Base-by-base conservation (phyloP, 1,140 invertebrate species). In the Eciton burchellii region DNA sequence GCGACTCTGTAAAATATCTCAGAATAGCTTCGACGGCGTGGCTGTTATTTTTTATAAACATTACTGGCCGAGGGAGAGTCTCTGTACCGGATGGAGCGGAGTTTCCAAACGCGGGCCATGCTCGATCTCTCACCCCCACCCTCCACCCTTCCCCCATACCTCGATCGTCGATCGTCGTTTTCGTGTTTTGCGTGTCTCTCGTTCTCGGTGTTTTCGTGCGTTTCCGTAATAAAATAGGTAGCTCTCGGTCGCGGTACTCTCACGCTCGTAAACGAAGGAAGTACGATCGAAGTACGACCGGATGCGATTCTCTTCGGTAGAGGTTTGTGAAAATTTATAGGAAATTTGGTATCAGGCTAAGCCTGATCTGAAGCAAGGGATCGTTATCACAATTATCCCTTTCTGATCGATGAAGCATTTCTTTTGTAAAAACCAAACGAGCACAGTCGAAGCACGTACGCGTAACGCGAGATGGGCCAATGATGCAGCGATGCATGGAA, bases 151-250 rank as follows among this genome's bases (percentile, higher is more conserved):
- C n/a, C n/a, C n/a, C n/a, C n/a, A n/a, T n/a, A n/a, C n/a, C 2
- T 82, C 62, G 68, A 86, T 82, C 84, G 63, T 82, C 82, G 63
- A 86, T 86, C 79, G 56, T 81, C 79, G 63, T 68, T 81, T 90
- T 88, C 72, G 85, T 90, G 85, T 90, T 90, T 85, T 88, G 83
- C 85, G 89, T 90, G 84, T 90, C 86, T 90, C 87, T 87, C 81
- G 89, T 86, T 87, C 77, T 90, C 81, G 84, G 63, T 89, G 88
- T 90, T 83, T 35, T 88, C 77, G 82, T 85, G 54, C 68, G 74
- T 86, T 35, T 73, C 49, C 88, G 83, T 87, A 85, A n/a, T n/a
- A n/a, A n/a, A 87, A 88, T 90, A 89, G 41, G 45, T 83, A 83
- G 57, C 29, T 12, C 8, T 81, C 11, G n/a, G 71, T 76, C 41